Conservation (phyloP, 2,113 vertebrate genomes). For the Procavia capensis region DNA sequence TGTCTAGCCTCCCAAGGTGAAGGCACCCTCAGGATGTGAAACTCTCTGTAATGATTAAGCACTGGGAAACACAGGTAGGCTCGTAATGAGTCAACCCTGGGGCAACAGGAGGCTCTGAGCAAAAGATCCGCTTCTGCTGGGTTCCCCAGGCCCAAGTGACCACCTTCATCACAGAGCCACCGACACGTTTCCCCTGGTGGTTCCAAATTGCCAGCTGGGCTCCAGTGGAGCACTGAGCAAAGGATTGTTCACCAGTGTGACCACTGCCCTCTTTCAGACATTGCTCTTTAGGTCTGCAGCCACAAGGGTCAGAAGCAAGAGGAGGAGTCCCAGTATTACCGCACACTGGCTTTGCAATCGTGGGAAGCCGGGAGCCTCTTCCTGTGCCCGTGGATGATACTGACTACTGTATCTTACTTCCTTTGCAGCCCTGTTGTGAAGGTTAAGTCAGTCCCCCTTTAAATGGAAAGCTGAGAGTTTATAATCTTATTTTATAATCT, state of each 20-base stretch:
- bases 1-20: constrained; percentile 10
- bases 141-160: background rate
- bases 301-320: background rate
- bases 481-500: constrained; percentile 15
- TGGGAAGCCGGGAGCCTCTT: background rate
- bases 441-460: background rate
- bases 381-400: background rate
- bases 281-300: background rate
- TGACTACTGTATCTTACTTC: background rate
- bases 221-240: background rate
- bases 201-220: background rate
- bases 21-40: constrained; percentile 18
- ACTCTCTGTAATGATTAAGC: constrained; percentile 24
- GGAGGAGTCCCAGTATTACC: background rate
- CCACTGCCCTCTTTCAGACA: background rate
- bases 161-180: background rate
- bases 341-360: background rate
- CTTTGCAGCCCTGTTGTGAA: background rate
- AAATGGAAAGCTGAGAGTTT: background rate
- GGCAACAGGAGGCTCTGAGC: background rate
- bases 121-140: background rate
- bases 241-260: background rate
- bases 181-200: background rate
- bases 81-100: background rate
- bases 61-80: background rate